Percentiles rank a stretch among this genome's conserved stretches.
These are phyloP conservation scores for Pilophorus perplexus DNA, from an alignment of 2,888 invertebrate genomes.

Conservation along the genomic window DNA sequence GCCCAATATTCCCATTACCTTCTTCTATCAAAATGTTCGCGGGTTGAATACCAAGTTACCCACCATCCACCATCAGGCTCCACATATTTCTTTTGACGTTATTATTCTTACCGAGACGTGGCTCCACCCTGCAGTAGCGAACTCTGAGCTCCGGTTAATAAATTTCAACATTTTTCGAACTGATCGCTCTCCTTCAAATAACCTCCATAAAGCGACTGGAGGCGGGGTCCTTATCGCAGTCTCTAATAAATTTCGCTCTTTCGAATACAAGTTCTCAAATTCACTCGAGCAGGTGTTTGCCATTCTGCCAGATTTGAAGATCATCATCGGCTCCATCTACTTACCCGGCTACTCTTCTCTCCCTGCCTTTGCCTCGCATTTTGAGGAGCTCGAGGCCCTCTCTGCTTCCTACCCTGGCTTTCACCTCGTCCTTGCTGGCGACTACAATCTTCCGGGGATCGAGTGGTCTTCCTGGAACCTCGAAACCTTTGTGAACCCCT, in stretches of 20 bases:
- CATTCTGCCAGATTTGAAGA: neutral
- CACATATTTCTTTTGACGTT: neutral
- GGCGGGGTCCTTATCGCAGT: no score
- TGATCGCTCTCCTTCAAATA: neutral
- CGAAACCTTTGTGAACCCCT: no score
- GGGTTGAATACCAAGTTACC: neutral
- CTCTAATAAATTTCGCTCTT: neutral
- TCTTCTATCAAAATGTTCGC: no score
- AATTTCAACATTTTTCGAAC: no score
- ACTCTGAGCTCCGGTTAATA: no score
- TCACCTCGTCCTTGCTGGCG: neutral
- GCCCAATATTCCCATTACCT: no score
- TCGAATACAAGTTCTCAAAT: neutral
- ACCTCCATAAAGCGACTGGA: no score
- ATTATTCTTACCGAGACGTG: neutral
- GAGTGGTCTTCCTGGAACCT: neutral
- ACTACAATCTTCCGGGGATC: neutral
- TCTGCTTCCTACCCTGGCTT: neutral
- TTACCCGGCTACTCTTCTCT: neutral
- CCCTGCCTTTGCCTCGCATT: neutral
- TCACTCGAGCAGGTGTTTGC: neutral
- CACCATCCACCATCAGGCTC: neutral
- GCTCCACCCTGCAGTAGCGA: neutral
- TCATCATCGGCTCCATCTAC: conserved; percentile 1
- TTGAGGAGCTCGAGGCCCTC: neutral